Base-by-base conservation (phyloP, 2,888 invertebrate genomes). In the Clepsis dumicolana region DNA sequence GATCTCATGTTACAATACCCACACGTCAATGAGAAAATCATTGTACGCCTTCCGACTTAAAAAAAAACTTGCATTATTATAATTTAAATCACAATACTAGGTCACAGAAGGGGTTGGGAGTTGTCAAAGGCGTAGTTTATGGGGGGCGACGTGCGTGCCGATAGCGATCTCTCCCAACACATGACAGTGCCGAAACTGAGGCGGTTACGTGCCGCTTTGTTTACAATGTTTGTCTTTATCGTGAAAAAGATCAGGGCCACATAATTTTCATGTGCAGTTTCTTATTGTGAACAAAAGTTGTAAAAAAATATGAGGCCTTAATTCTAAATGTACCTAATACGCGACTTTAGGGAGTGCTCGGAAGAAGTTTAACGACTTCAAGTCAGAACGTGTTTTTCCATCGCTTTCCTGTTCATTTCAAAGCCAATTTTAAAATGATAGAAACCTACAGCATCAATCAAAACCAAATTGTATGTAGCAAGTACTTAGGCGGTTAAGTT, bases 101-200 rank as follows among this genome's bases (percentile, higher is more conserved):
- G 54, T 38, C 54, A 27, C 16, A 41, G 44, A 56, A 60, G 70
- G 70, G 68, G 41, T 27, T 12, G 50, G 32, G 18, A 25, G 70
- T 57, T 73, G 71, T 75, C 75, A 74, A 72, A 71, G 70, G 68
- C 68, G 66, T 74, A 67, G 71, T 74, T 74, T 68, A 71, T 65
- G 64, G 72, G 65, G 66, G 65, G 66, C 71, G 74, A 65, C 72
- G 73, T 73, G 74, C 69, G 74, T 73, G 70, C 70, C 75, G 63
- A 78, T 59, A 59, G 16, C 25, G 59, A 59, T 59, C 59, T 41
- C 38, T 41, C 48, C 48, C 48, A 48, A 48, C 48, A 25, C 59
- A 35, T 59, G 59, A 59, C 59, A 59, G 35, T 54, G 59, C 59
- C 38, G 38, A 59, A 59, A 59, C 41, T 35, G 48, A 48, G 48